Evolutionary conservation across 2,888 invertebrate genomes (phyloP).

Genomic region (Hofmannophila pseudospretella): DNA sequence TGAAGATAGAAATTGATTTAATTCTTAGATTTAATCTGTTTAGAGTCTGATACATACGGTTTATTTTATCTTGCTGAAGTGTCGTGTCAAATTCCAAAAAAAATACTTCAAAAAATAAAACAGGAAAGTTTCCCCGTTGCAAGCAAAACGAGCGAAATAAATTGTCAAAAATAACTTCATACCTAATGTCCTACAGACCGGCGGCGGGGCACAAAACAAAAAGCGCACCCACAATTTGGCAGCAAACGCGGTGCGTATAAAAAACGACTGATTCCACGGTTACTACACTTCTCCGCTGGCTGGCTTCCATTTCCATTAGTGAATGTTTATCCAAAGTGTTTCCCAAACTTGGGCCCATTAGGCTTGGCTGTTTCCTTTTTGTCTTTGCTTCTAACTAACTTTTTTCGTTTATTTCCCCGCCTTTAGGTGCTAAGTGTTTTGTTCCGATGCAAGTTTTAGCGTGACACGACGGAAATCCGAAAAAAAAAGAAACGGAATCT

Average conservation of each 20-base stretch:
- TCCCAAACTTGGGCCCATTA: slow-evolving; percentile 71
- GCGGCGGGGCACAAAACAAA: slow-evolving; percentile 19
- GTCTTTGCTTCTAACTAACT: slow-evolving; percentile 58
- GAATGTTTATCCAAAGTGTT: slow-evolving; percentile 75
- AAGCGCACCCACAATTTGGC: slow-evolving; percentile 50
- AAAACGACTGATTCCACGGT: slow-evolving; percentile 53
- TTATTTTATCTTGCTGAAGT: neutral
- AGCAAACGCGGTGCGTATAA: slow-evolving; percentile 47
- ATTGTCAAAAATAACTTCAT: slow-evolving; percentile 8
- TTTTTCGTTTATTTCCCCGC: slow-evolving; percentile 47
- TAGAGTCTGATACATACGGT: no score
- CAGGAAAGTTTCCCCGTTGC: no score
- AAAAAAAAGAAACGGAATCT: no score
- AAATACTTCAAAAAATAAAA: no score
- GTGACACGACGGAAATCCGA: no score
- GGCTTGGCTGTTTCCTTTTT: slow-evolving; percentile 55
- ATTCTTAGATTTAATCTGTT: no score
- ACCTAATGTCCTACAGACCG: slow-evolving; percentile 16
- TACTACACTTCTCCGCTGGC: slow-evolving; percentile 46
- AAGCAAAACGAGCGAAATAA: slow-evolving; percentile 1
- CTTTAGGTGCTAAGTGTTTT: slow-evolving; percentile 57
- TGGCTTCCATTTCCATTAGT: slow-evolving; percentile 74
- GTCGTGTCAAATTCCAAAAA: no score
- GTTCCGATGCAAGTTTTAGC: slow-evolving; percentile 35
- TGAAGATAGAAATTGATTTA: no score